Base-by-base conservation (phyloP, 2,888 invertebrate species). In the Congeria kusceri region DNA sequence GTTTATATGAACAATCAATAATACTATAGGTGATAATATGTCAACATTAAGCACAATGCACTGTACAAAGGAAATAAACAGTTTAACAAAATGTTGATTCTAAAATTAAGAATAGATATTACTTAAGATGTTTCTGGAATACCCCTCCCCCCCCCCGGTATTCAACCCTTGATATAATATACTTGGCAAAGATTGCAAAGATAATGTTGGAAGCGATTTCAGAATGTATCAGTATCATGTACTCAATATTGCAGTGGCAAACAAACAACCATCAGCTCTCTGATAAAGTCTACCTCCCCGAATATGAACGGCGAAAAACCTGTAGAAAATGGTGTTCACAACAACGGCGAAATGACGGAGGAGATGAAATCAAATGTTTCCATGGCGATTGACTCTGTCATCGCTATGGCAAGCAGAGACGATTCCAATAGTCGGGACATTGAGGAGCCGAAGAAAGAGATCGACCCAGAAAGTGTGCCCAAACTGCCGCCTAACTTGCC, bases 401-500 rank as follows among this genome's bases (percentile, higher is more conserved):
- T 80, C 29, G 79, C 80, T 46, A 76, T 77, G 77, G 77, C 73
- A 27, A 62, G 57, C 18, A 73, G 69, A 27, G 77, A 83, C 13
- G 79, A 81, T 93, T 94, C 89, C 86, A 93, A 75, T 92, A 93
- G 86, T 93, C 93, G 90, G 87, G 86, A 86, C 86, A 72, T 91
- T 84, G 25, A 83, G 74, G 79, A 83, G 15, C 61, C 53, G 3
- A 83, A 80, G 58, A 83, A 83, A 57, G 74, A 79, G 3, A 47
- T 80, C 44, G 84, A 86, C 57, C 80, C 86, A 32, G 84, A 89
- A 75, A 79, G 75, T 58, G 77, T 86, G 65, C 85, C 89, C n/a
- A 84, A 86, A 75, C 71, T 88, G 27, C 95, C 95, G 7, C 93
- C 94, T 0, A 92, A 92, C 75, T 91, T 95, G 75, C 93, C 94